Percentiles rank a stretch among this genome's conserved stretches.
phyloP scores from a whole-genome alignment of 2,113 vertebrate species.

The Sialia sialis region DNA sequence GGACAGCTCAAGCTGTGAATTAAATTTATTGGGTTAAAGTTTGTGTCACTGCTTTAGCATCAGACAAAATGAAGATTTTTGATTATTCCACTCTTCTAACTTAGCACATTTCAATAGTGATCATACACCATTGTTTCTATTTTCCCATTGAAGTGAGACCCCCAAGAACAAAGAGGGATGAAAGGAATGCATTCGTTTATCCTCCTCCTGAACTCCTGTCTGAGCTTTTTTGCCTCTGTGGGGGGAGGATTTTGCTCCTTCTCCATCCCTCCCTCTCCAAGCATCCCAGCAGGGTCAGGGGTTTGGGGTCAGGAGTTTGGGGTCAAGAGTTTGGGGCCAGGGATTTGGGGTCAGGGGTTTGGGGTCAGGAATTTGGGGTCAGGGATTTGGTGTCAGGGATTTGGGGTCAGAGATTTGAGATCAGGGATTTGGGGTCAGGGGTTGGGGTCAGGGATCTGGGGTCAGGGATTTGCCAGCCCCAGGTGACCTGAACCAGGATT shows the following conservation, averaged over 20 bases:
- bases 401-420: too few species aligned
- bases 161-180: not conserved
- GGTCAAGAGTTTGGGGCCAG: too few species aligned
- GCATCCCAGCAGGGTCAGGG: accelerated
- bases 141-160: not conserved
- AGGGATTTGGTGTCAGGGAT: too few species aligned
- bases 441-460: too few species aligned
- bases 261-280: not conserved
- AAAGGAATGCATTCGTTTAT: not conserved
- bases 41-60: not conserved
- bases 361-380: too few species aligned
- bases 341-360: too few species aligned
- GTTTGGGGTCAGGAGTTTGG: too few species aligned
- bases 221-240: not conserved
- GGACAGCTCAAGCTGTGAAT: accelerated
- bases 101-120: not conserved
- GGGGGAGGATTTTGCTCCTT: not conserved
- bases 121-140: accelerated
- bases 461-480: not conserved
- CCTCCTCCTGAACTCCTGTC: not conserved
- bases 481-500: too few species aligned
- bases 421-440: too few species aligned
- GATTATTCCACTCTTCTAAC: not conserved
- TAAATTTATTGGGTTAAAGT: not conserved
- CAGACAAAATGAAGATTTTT: not conserved